These are phyloP conservation scores for Oxygymnocypris stewartii DNA, from an alignment of 2,113 vertebrate genomes.

Conservation along the genomic window DNA sequence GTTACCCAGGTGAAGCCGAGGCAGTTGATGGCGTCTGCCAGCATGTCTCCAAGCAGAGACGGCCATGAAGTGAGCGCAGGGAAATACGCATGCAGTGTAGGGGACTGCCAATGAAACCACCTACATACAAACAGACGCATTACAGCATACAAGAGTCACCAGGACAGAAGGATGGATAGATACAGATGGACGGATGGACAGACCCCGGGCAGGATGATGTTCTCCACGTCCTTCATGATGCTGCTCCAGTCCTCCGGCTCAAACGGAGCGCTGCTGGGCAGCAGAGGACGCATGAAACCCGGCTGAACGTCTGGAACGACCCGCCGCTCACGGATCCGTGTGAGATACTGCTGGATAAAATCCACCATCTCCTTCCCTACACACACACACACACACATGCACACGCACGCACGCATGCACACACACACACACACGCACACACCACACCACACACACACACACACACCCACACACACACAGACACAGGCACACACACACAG, in stretches of 20 bases:
- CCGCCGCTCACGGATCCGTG: constrained; percentile 81
- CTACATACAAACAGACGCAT: constrained; percentile 47
- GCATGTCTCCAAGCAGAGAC: constrained; percentile 94
- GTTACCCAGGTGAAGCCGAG: constrained; percentile 97
- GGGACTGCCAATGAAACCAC: constrained; percentile 98
- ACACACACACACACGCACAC: too few species aligned
- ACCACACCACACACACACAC: background rate
- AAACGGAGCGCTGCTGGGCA: constrained; percentile 81
- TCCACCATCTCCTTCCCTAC: constrained; percentile 93
- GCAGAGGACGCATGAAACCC: constrained; percentile 85
- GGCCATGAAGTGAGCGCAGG: constrained; percentile 95
- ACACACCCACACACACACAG: too few species aligned
- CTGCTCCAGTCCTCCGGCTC: constrained; percentile 90
- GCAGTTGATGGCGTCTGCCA: constrained; percentile 96
- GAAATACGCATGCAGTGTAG: constrained; percentile 95
- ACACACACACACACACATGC: constrained; percentile 24
- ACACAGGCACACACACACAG: too few species aligned
- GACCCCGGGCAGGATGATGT: constrained; percentile 96
- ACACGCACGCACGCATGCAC: too few species aligned
- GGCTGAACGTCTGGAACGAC: constrained; percentile 91
- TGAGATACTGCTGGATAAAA: constrained; percentile 90
- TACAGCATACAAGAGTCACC: constrained; percentile 58
- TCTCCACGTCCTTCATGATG: constrained; percentile 92
- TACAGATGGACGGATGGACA: constrained; percentile 51
- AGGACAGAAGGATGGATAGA: too few species aligned